Evolutionary conservation across 2,888 invertebrate genomes (phyloP), one percentile per base, ranked within the genome.

Genomic region (Poecilus cupreus): DNA sequence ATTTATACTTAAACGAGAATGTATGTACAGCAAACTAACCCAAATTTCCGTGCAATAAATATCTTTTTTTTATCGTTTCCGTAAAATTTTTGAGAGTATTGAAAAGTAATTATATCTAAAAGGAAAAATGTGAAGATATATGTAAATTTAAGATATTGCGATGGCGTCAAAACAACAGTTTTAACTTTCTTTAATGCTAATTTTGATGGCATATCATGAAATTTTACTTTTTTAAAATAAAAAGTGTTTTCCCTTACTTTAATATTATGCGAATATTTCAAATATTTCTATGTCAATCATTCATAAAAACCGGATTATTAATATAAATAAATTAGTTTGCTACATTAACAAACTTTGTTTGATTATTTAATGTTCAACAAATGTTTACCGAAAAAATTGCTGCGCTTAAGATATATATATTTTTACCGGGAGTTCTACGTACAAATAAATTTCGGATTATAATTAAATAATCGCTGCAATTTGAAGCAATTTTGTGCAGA

Each of bases 171-270:
- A 68, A 51, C 18, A 32, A 68, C 37, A 6, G 32, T 24, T 24
- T 60, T 37, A 68, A 68, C 64, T 68, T 68, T 68, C 64, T 68
- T 68, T 68, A 68, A 68, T 68, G 64, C 64, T 68, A 68, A 68
- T 68, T 68, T 68, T 13, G 57, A n/a, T 11, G 37, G 18, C 32
- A 64, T 68, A 37, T 16, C 64, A 18, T 16, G 32, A 68, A 68
- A 68, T 68, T 60, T 68, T 68, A 68, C 64, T 68, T 39, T 68
- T 49, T 68, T 60, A n/a, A 54, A 22, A 60, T 60, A 60, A 26
- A 16, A 60, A 60, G 22, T 60, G 16, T 22, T 68, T 68, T 68
- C 16, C 64, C n/a, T 24, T 16, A 13, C 18, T 68, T 37, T 37
- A 6, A 18, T 26, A 60, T 32, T 24, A 32, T 39, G 37, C 32